Evolutionary conservation across 2,797 vertebrate species (phyloP).

Genomic region (Coranthus polyacanthus): DNA sequence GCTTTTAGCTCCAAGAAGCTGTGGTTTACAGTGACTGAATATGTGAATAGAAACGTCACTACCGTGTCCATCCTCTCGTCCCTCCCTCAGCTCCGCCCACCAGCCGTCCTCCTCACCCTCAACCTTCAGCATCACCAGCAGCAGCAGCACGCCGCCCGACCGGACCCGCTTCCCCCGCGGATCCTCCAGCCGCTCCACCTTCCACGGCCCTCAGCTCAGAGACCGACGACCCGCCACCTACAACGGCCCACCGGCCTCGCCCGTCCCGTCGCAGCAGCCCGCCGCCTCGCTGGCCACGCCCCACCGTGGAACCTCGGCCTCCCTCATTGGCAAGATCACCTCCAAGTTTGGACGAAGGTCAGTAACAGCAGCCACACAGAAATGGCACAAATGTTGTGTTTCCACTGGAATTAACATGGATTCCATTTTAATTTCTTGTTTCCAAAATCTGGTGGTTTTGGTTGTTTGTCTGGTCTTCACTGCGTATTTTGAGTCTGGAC

Average conservation of each 20-base stretch:
- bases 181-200: constrained; percentile 93
- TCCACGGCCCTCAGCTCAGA: constrained; percentile 94
- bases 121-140: constrained; percentile 90
- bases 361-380: constrained; percentile 49
- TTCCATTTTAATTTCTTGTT: too few species aligned
- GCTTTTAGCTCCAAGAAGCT: too few species aligned
- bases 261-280: constrained; percentile 87
- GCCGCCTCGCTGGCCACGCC: constrained; percentile 84
- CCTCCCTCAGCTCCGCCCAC: constrained; percentile 56
- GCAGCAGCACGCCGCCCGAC: constrained; percentile 91
- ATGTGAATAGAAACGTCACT: too few species aligned
- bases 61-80: not conserved
- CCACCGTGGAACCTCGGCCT: constrained; percentile 89
- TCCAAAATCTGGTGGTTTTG: too few species aligned
- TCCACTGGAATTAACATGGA: too few species aligned
- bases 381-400: too few species aligned
- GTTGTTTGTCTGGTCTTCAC: constrained; percentile 53
- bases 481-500: too few species aligned
- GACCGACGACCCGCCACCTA: constrained; percentile 92
- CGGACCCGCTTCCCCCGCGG: constrained; percentile 92
- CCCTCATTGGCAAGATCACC: constrained; percentile 94
- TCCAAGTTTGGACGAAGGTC: constrained; percentile 96
- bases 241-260: constrained; percentile 93
- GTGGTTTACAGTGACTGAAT: not conserved
- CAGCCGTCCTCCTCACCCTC: constrained; percentile 88